Percentiles rank a stretch among this genome's conserved stretches.
Conservation (phyloP, 2,113 vertebrate species). For the Petaurus breviceps region DNA sequence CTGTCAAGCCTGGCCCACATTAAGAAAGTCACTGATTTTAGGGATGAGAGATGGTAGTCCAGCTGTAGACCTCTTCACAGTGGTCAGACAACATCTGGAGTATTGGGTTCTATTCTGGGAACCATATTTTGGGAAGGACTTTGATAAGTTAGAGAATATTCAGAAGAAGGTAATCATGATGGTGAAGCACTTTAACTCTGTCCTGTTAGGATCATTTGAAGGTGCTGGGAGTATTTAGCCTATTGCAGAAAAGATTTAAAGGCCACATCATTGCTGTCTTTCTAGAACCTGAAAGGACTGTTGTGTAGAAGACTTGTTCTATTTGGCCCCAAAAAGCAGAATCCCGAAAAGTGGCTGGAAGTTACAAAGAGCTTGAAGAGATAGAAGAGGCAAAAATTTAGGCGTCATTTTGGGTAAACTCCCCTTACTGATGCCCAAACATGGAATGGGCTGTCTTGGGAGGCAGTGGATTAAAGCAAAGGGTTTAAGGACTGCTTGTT, state of each 20-base stretch:
- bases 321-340: not conserved
- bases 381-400: not conserved
- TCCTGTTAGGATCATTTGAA: not conserved
- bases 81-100: not conserved
- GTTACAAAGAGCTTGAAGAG: not conserved
- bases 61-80: not conserved
- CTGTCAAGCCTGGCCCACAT: not conserved
- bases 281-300: not conserved
- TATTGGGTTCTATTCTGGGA: not conserved
- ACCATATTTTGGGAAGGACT: not conserved
- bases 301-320: not conserved
- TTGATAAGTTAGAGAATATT: not conserved
- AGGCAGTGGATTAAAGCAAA: not conserved
- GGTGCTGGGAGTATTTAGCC: not conserved
- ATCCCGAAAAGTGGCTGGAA: not conserved
- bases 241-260: not conserved
- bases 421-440: not conserved
- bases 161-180: not conserved
- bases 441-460: not conserved
- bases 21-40: not conserved
- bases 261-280: not conserved
- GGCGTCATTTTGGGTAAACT: not conserved
- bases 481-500: not conserved
- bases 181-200: not conserved
- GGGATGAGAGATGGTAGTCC: not conserved